Percentiles rank a stretch among this genome's conserved stretches.
phyloP scores from a whole-genome alignment of 2,113 vertebrate species.

The Nymphicus hollandicus region DNA sequence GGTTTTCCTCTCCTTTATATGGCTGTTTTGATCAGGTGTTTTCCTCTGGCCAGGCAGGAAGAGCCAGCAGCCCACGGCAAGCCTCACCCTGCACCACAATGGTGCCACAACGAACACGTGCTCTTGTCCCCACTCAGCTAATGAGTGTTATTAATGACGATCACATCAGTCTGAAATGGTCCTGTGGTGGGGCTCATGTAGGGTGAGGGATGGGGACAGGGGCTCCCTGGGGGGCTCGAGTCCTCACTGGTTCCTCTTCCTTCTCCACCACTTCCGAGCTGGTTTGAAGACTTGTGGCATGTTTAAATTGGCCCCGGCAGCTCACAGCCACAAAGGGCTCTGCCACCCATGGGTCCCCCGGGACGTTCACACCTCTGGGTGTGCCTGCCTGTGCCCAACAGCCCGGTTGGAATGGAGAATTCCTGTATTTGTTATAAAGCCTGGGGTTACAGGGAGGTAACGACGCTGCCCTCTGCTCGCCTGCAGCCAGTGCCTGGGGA shows the following conservation, averaged over 20 bases:
- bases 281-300: neutral
- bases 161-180: neutral
- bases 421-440: neutral
- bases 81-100: neutral
- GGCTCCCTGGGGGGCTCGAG: neutral
- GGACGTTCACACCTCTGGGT: neutral
- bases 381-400: neutral
- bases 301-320: neutral
- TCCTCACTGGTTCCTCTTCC: neutral
- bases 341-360: fast-evolving
- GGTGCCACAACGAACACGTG: neutral
- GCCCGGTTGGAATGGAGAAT: neutral
- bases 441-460: neutral
- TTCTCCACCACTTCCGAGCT: neutral
- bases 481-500: neutral
- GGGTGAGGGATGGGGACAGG: neutral
- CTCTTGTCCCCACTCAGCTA: neutral
- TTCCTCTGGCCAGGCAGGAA: neutral
- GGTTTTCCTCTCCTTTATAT: neutral
- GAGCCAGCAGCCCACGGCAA: neutral
- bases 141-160: neutral
- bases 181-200: neutral
- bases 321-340: neutral
- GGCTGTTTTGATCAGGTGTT: neutral
- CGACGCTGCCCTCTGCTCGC: neutral